Base-by-base conservation (phyloP, 2,888 invertebrate genomes). In the Marasmarcha lunaedactyla region DNA sequence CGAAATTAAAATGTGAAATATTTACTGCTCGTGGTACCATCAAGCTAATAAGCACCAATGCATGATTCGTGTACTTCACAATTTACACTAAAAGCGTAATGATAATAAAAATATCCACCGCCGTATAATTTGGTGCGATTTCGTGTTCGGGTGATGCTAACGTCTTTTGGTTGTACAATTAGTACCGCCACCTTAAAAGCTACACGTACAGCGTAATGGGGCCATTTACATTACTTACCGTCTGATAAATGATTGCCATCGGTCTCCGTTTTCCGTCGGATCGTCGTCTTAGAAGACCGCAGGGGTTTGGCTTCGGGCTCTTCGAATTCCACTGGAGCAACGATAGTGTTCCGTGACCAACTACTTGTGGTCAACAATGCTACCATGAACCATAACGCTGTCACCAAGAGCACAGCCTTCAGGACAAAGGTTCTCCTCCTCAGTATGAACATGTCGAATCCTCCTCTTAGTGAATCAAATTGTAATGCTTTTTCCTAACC, bases 311-410 rank as follows among this genome's bases (percentile, higher is more conserved):
- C 71, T 46, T 83, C 83, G 1, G 71, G 52, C 36, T 79, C 77
- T 25, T 65, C 66, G 42, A 78, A 81, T 55, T 77, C 76, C 38
- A 77, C 55, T 12, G 78, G 71, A 47, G 59, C 74, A 44, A 52
- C 79, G 45, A 64, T 81, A 42, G 63, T 71, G 61, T 93, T 93
- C 52, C 65, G 76, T 42, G 59, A 72, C 47, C 58, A 84, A 50
- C 92, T 92, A 67, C 90, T 93, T 37, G 93, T 86, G 33, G 93
- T 86, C 46, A 94, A 85, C 56, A 94, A 88, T 42, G 91, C 92
- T 43, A 94, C 87, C 69, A 92, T 93, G 69, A 95, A 90, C 95
- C 95, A 96, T 46, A 93, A 87, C 37, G 93, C 90, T 44, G 91
- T 90, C 50, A 93, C 78, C 54, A 94, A 78, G 39, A 94, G 87